Evolutionary conservation across 2,888 invertebrate species (phyloP).

Genomic region (Ectemnius continuus): DNA sequence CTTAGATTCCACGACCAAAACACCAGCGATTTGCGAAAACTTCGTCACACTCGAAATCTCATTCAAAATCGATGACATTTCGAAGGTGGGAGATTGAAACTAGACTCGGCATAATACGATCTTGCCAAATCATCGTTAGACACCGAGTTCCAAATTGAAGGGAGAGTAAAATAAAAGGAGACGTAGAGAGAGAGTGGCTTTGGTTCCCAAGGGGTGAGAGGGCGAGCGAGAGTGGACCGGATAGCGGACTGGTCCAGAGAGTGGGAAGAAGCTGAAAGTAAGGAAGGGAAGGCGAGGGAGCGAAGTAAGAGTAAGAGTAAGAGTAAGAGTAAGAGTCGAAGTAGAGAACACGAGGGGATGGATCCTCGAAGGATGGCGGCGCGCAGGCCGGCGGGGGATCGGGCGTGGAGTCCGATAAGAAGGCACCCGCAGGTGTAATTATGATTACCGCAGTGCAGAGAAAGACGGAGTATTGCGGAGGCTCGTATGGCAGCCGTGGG

Average conservation of each 20-base stretch:
- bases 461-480: slow-evolving; percentile 71
- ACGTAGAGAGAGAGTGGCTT: background rate
- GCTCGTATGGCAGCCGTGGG: slow-evolving; percentile 75
- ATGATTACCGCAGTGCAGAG: slow-evolving; percentile 74
- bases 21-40: too few species aligned
- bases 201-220: background rate
- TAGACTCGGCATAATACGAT: too few species aligned
- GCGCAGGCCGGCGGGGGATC: slow-evolving; percentile 43
- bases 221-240: background rate
- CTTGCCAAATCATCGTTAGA: too few species aligned
- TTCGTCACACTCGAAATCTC: too few species aligned
- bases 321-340: background rate
- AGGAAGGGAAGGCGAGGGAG: slow-evolving; percentile 1
- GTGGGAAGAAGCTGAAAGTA: slow-evolving; percentile 1
- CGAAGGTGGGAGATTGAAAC: too few species aligned
- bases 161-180: too few species aligned
- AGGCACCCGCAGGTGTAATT: slow-evolving; percentile 76
- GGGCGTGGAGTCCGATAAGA: slow-evolving; percentile 67
- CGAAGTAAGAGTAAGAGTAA: background rate
- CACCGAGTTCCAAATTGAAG: too few species aligned
- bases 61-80: too few species aligned
- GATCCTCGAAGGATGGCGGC: slow-evolving; percentile 48
- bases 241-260: too few species aligned
- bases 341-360: slow-evolving; percentile 16
- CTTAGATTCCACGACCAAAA: background rate